These are phyloP conservation scores for Darevskia nairensis DNA, from an alignment of 2,797 vertebrate genomes.

Conservation along the genomic window DNA sequence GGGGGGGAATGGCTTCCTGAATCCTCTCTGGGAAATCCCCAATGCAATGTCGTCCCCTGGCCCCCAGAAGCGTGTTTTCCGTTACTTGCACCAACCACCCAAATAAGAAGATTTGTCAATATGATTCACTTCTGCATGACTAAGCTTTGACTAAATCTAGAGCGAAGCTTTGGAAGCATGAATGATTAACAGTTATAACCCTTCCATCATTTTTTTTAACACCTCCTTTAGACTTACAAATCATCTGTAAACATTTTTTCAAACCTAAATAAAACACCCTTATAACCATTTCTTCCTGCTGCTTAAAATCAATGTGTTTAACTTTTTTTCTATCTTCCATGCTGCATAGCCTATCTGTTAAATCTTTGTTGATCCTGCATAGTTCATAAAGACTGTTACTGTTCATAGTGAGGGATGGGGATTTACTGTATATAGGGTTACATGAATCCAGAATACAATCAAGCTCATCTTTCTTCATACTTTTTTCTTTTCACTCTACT, in stretches of 20 bases:
- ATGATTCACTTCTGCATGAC: background rate
- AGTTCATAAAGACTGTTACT: background rate
- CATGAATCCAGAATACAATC: constrained; percentile 14
- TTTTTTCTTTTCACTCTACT: background rate
- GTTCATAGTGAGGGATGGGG: background rate
- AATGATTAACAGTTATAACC: background rate
- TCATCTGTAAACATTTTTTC: constrained; percentile 9
- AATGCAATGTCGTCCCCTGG: too few species aligned
- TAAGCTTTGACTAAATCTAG: constrained; percentile 4
- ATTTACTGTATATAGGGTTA: background rate
- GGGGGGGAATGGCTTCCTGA: background rate
- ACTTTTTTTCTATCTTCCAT: background rate
- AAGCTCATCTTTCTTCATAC: background rate
- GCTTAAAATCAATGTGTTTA: background rate
- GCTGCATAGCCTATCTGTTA: constrained; percentile 7
- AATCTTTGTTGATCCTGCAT: constrained; percentile 17
- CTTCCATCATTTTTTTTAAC: constrained; percentile 3
- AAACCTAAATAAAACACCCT: constrained; percentile 1
- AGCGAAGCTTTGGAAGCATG: background rate
- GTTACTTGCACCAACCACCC: background rate
- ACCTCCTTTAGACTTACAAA: background rate
- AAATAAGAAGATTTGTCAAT: background rate
- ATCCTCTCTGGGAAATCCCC: background rate
- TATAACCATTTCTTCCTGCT: background rate
- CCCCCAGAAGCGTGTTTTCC: background rate